Base-by-base conservation (phyloP, 30 jellyfish, hydroid and myxozoan species). In the Turritopsis dohrnii region DNA sequence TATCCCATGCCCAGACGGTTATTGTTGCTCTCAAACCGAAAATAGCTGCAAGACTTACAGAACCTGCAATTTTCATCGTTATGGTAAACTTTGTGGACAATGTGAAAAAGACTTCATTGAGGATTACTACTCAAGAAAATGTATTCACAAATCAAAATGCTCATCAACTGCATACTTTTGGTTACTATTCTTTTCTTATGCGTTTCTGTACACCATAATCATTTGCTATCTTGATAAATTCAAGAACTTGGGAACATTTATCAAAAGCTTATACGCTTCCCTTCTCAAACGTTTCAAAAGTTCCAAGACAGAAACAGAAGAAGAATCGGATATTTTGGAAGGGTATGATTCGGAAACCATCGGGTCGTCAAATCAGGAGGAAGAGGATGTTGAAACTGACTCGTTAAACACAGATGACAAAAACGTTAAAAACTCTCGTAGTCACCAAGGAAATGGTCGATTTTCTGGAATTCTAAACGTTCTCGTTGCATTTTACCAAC, bases 1-100 rank as follows among this genome's bases (percentile, higher is more conserved):
- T 17, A 21, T 66, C 29, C 76, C 76, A 66, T 66, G 76, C 17
- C 76, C 76, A 66, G 76, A 66, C 8, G 76, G 76, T 66, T 66
- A 66, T 66, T 66, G 76, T 26, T 66, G 76, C 29, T 21, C 76
- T 21, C 76, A 66, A 66, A 66, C 27, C 27, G 76, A 53, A n/a
- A 73, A 74, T 29, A 53, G 13, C 71, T 84, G 90, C 79, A 66
- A 29, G 1, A 52, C 29, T 21, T n/a, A 71, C 28, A 73, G 25
- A 20, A 52, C 86, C 54, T 84, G 90, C 81, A 75, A 73, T 22
- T 31, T 27, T 1, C 66, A 24, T 22, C 65, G 90, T 71, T 71
- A 1, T 1, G 90, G 90, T 0, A 84, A 29, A 52, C 71, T 84
- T 23, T 84, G 90, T 60, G 90, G 90, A 16, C 27, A 65, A 73